Evolutionary conservation across 2,888 invertebrate species (phyloP), one percentile per base, ranked within the genome.

Genomic region (Eupithecia abbreviata): DNA sequence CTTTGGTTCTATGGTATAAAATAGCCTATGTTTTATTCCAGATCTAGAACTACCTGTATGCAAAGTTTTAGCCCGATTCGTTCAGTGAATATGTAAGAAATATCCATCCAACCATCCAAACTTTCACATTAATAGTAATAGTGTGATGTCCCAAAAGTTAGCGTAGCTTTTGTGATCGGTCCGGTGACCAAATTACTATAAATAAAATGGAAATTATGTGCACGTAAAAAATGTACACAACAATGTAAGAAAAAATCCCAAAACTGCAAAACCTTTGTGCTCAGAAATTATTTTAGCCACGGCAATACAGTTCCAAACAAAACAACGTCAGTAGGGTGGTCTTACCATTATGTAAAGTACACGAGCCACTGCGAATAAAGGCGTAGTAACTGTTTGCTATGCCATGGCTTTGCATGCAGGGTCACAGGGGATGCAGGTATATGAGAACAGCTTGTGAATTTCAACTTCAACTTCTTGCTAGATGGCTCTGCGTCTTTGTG

Each of bases 241-340:
- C 10, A 30, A 62, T 47, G 41, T 45, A 47, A 43, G 51, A 71
- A 43, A 49, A 45, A 5, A 6, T 65, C 3, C 49, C 49, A 62
- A 71, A 67, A 51, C 18, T 73, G 71, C 51, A 45, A 55, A 62
- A 71, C 51, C 30, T 72, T 72, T 77, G 68, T 66, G 30, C 30
- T 49, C 70, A 66, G 43, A 80, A 80, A 77, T 77, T 79, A 80
- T 76, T 78, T 78, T 69, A 78, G 71, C 43, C 71, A 75, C 71
- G 76, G 75, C 77, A 71, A 81, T 77, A 77, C 75, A 68, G 77
- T 78, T 71, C 68, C 75, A 70, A 76, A 80, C 81, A 80, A 80
- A 80, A 77, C 77, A 77, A 79, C 77, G 73, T 79, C 81, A 84
- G 88, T 85, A 87, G 89, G 92, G 92, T 91, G 92, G 93, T 91